Evolutionary conservation across 1,140 invertebrate species (phyloP).

Genomic region (Agrypnia vestita): DNA sequence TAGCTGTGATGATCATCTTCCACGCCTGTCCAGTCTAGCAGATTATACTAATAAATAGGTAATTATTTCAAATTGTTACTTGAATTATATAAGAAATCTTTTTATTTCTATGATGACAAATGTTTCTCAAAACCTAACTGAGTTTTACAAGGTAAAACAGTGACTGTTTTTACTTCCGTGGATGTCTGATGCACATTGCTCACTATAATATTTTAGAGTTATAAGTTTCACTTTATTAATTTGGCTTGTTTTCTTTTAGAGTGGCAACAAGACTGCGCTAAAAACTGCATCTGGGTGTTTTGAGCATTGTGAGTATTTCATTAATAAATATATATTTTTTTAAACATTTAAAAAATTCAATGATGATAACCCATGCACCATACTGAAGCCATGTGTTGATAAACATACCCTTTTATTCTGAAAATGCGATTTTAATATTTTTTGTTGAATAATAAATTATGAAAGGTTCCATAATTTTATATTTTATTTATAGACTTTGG

Average conservation of each 20-base stretch:
- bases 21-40: too few relatives aligned
- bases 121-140: conserved; percentile 33
- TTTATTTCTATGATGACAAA: conserved; percentile 27
- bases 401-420: conserved; percentile 55
- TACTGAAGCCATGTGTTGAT: conserved; percentile 55
- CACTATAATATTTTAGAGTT: background rate
- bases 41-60: background rate
- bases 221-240: background rate
- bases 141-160: conserved; percentile 37
- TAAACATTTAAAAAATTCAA: too few relatives aligned
- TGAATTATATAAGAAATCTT: conserved; percentile 2
- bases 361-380: conserved; percentile 61
- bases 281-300: background rate
- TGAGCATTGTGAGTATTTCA: background rate
- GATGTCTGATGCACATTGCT: conserved; percentile 45
- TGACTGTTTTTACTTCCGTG: conserved; percentile 51
- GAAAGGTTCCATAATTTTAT: background rate
- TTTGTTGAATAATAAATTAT: background rate
- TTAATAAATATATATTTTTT: background rate
- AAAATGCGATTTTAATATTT: conserved; percentile 31
- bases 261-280: background rate
- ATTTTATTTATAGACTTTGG: background rate
- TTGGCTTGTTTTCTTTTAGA: background rate
- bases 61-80: background rate
- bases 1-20: background rate